Base-by-base conservation (phyloP, 1,140 invertebrate species). In the Olivierus martensii region DNA sequence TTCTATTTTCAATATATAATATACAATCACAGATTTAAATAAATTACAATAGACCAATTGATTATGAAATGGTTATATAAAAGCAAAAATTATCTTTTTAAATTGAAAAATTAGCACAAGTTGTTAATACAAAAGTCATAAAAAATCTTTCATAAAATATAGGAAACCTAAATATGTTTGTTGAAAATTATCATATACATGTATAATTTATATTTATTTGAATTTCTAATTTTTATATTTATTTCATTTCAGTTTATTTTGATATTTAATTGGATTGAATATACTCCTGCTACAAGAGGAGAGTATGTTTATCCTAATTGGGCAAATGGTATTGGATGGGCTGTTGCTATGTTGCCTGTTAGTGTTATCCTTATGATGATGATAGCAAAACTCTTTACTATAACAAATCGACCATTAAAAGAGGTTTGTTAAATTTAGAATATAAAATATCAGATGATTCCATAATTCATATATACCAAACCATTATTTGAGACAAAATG, bases 211-310 rank as follows among this genome's bases (percentile, higher is more conserved):
- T 43, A 28, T 2, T 2, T 47, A 21, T 36, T 4, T 56, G 15
- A 38, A n/a, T 46, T 42, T 54, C 42, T 10, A 47, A 50, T 38
- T 34, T 43, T 46, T 50, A n/a, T 17, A 49, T 45, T 28, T 50
- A 42, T 56, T 47, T 42, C 54, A 55, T 69, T 68, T 41, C 66
- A 84, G 82, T 82, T 84, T 58, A 82, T 88, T 37, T 67, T 88
- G 17, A 77, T 84, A 49, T 87, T 87, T 69, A 87, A 85, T 61
- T 83, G 82, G 81, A 76, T 87, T 21, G 80, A 87, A 59, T 86
- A 87, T 63, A 79, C 80, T 51, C 82, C 82, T 0, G 74, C 81
- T 0, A 78, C 73, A 0, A 82, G 81, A 59, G 86, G 85, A 0
- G 70, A 75, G 48, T 64, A 64, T 15, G 21, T 58, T 11, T 71